These are phyloP conservation scores for Argyresthia albistria DNA, from an alignment of 2,888 invertebrate genomes.

Conservation along the genomic window DNA sequence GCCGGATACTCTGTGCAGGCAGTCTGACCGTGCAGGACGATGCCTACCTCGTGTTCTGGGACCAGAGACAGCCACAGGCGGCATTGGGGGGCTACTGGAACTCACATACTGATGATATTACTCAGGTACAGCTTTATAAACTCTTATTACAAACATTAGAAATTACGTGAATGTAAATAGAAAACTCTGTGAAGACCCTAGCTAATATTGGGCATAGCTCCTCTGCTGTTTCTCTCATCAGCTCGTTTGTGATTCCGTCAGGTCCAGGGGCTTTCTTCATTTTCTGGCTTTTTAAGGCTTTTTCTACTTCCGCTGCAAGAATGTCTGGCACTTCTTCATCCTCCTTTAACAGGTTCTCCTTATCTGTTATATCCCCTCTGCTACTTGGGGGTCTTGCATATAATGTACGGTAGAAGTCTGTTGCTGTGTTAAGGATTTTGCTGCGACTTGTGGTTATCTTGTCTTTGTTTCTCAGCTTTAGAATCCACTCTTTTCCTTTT, in stretches of 20 bases:
- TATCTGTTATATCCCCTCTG: too few relatives aligned
- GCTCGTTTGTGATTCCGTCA: slow-evolving; percentile 15
- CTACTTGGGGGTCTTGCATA: background rate
- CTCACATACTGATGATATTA: slow-evolving; percentile 86
- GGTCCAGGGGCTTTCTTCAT: slow-evolving; percentile 7
- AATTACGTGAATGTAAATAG: too few relatives aligned
- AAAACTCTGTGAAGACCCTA: slow-evolving; percentile 14
- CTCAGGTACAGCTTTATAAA: slow-evolving; percentile 59
- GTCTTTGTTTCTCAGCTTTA: background rate
- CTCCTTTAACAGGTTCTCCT: background rate
- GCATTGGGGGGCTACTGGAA: slow-evolving; percentile 87
- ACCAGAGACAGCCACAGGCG: slow-evolving; percentile 70
- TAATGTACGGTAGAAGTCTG: background rate
- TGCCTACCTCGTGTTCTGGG: slow-evolving; percentile 87
- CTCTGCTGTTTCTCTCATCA: slow-evolving; percentile 10
- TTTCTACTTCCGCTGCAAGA: background rate
- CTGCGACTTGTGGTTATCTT: background rate
- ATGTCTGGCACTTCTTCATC: background rate
- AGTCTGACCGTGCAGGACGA: slow-evolving; percentile 79
- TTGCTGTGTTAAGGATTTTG: background rate
- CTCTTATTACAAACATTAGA: too few relatives aligned
- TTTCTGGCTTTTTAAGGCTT: background rate
- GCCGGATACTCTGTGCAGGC: slow-evolving; percentile 81
- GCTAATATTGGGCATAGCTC: slow-evolving; percentile 13
- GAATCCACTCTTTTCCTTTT: background rate